A percentile compares a stretch with the other conserved stretches of the same genome.
These are phyloP conservation scores for Cacatua alba DNA, from an alignment of 2,113 vertebrate species.

Conservation along the genomic window DNA sequence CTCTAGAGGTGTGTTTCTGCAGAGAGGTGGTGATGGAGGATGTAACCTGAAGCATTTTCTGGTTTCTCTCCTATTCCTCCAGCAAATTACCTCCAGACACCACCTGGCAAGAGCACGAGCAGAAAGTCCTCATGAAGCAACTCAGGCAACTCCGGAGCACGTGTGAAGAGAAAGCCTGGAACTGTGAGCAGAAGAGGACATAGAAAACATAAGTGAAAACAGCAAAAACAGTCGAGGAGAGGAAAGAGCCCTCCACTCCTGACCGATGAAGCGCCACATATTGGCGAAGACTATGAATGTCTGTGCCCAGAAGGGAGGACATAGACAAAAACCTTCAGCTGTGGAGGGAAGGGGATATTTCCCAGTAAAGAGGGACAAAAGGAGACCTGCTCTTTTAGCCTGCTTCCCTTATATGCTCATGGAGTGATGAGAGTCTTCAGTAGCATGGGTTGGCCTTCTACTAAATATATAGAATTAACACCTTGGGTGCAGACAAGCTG, in stretches of 20 bases:
- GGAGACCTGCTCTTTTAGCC: neutral
- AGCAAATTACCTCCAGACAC: neutral
- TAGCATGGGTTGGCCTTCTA: neutral
- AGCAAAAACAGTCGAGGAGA: neutral
- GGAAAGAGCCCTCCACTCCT: neutral
- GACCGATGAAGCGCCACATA: neutral
- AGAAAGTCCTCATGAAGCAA: neutral
- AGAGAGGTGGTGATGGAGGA: neutral
- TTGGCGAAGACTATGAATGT: neutral
- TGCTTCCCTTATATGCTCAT: neutral
- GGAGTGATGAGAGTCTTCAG: neutral
- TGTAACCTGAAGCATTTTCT: neutral
- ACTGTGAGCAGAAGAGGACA: fast-evolving
- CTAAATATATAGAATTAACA: neutral
- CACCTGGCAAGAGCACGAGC: fast-evolving
- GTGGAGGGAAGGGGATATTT: neutral
- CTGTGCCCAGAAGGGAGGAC: neutral
- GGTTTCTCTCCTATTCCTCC: neutral
- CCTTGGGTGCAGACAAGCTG: neutral
- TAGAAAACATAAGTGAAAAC: neutral
- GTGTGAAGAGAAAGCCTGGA: neutral
- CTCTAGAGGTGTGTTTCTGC: neutral
- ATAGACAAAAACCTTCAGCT: neutral
- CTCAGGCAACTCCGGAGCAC: fast-evolving
- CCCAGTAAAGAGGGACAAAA: fast-evolving